Evolutionary conservation across 2,888 invertebrate species (phyloP), one percentile per base, ranked within the genome.

Genomic region (Drosophila maculinotata): DNA sequence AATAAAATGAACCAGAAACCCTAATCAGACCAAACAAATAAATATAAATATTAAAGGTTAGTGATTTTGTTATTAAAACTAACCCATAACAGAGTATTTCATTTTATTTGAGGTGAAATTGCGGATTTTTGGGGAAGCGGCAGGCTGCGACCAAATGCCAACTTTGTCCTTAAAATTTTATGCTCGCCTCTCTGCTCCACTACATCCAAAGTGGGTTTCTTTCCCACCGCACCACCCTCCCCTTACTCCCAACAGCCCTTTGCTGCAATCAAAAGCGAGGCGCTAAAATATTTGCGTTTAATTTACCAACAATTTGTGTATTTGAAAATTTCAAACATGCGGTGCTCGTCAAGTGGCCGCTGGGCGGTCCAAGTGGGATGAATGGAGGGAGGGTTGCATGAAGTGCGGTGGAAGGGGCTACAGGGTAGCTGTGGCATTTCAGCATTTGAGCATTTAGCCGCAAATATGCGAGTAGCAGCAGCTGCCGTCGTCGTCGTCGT

Each of bases 311-410:
- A 36, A 51, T 28, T 51, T 48, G 35, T 35, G 48, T 48, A 35
- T 48, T 48, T 48, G 48, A 48, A 48, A 48, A 35, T 48, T 48
- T 48, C 23, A 48, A 48, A 25, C 48, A 48, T 25, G 48, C 48
- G 48, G 48, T 35, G 48, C 47, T 9, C 10, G 33, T 33, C 33
- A 48, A 48, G 47, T 48, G 47, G 23, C 31, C 15, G 20, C 20
- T 20, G 20, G 20, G 2, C 20, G 20, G 20, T 20, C 20, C 20
- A 3, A n/a, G n/a, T n/a, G n/a, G n/a, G n/a, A n/a, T n/a, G n/a
- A n/a, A n/a, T n/a, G n/a, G n/a, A n/a, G n/a, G n/a, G n/a, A n/a
- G n/a, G n/a, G n/a, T n/a, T n/a, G n/a, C n/a, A n/a, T n/a, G n/a
- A n/a, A n/a, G n/a, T n/a, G n/a, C n/a, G n/a, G n/a, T n/a, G n/a